Percentiles rank a stretch among this genome's conserved stretches.
Evolutionary conservation across 2,888 invertebrate species (phyloP).

Genomic region (Eurytoma adleriae): DNA sequence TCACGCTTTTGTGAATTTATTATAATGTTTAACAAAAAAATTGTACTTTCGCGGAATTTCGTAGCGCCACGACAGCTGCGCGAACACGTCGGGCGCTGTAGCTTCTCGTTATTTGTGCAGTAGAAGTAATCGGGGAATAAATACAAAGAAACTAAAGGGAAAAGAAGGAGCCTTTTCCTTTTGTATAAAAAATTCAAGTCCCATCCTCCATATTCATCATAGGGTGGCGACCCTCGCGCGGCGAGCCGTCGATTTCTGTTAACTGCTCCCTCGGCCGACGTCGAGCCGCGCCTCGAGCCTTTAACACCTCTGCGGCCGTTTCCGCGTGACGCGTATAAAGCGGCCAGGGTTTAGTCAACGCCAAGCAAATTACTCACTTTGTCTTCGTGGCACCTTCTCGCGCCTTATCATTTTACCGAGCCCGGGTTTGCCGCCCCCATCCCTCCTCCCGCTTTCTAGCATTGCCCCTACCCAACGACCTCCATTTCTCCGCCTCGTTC

Average conservation of each 20-base stretch:
- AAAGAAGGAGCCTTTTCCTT: background rate
- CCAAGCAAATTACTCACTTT: constrained; percentile 38
- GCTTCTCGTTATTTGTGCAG: no score
- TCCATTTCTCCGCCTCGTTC: background rate
- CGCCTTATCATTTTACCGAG: background rate
- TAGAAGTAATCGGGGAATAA: background rate
- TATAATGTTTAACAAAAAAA: no score
- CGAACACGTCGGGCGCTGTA: no score
- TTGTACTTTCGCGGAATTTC: no score
- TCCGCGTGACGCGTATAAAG: constrained; percentile 18
- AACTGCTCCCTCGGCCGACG: background rate
- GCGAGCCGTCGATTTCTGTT: background rate
- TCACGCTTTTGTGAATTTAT: no score
- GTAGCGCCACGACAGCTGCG: no score
- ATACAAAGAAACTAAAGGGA: background rate
- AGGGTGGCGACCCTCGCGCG: background rate
- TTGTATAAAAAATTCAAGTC: background rate
- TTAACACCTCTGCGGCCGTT: background rate
- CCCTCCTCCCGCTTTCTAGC: background rate
- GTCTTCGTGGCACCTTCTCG: background rate
- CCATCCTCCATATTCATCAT: constrained; percentile 10
- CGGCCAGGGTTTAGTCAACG: background rate
- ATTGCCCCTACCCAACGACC: background rate
- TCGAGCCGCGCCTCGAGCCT: no score
- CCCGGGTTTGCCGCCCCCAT: background rate